phyloP scores from a whole-genome alignment of 2,888 invertebrate genomes.

The Agonopterix arenella region DNA sequence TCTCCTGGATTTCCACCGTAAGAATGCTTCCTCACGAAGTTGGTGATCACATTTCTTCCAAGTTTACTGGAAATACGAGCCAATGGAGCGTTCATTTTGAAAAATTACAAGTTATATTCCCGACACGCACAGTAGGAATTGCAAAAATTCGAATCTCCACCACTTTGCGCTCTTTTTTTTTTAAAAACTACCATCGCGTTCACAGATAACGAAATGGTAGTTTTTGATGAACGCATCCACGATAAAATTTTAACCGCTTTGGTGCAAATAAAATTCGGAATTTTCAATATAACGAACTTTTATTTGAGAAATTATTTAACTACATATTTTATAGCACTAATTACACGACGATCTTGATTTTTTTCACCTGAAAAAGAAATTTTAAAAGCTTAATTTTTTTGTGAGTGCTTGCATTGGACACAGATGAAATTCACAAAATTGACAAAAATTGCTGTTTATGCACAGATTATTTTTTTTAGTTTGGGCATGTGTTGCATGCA shows the following conservation, averaged over 20 bases:
- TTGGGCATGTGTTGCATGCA: too few species aligned
- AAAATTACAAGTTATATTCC: constrained; percentile 6
- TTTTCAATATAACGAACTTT: constrained; percentile 17
- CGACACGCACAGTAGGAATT: constrained; percentile 7
- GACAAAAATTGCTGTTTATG: too few species aligned
- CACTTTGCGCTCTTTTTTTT: constrained; percentile 17
- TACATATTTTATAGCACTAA: not conserved
- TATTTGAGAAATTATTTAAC: constrained; percentile 8
- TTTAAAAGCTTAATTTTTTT: not conserved
- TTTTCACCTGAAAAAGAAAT: not conserved
- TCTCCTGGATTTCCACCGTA: constrained; percentile 67
- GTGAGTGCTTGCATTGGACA: too few species aligned
- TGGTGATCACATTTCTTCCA: constrained; percentile 63
- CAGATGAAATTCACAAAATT: too few species aligned
- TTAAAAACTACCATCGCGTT: constrained; percentile 44
- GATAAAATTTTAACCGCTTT: not conserved
- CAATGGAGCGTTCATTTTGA: constrained; percentile 57
- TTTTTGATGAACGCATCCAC: constrained; percentile 31
- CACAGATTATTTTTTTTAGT: too few species aligned
- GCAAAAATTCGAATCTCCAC: constrained; percentile 26
- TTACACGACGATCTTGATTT: not conserved
- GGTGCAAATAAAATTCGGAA: constrained; percentile 7
- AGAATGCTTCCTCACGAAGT: constrained; percentile 57
- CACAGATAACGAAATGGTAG: constrained; percentile 15
- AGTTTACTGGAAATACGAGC: constrained; percentile 56